A percentile compares a stretch with the other conserved stretches of the same genome.
Conservation (phyloP, 2,888 invertebrate genomes). For the Cheilosia grossa region DNA sequence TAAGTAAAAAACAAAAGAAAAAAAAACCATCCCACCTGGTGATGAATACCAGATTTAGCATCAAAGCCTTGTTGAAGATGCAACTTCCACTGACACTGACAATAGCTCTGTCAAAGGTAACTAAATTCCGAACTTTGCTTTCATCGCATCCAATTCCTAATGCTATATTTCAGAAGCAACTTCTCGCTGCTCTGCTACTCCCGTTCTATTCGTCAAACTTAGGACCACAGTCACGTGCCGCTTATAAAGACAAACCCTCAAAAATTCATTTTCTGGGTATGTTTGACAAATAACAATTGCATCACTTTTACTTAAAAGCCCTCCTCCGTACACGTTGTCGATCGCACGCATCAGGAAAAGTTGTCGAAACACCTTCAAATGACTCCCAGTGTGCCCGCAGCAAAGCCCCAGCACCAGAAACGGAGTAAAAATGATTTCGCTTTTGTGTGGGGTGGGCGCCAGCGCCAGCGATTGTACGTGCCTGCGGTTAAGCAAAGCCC, state of each 20-base stretch:
- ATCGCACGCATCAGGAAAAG: slow-evolving; percentile 9
- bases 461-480: slow-evolving; percentile 68
- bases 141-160: slow-evolving; percentile 52
- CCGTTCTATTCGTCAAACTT: slow-evolving; percentile 22
- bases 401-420: slow-evolving; percentile 3
- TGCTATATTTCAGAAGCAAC: background rate
- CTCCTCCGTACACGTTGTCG: background rate
- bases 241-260: slow-evolving; percentile 70
- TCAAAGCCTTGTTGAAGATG: slow-evolving; percentile 34
- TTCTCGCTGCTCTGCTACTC: slow-evolving; percentile 13
- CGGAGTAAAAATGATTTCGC: slow-evolving; percentile 8
- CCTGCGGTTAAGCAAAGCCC: slow-evolving; percentile 53
- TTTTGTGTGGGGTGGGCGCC: slow-evolving; percentile 39
- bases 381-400: slow-evolving; percentile 44
- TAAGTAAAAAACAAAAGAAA: background rate
- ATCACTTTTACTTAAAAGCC: slow-evolving; percentile 54
- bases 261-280: slow-evolving; percentile 70
- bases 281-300: slow-evolving; percentile 75
- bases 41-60: no score
- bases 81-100: slow-evolving; percentile 4
- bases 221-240: slow-evolving; percentile 68
- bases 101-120: no score
- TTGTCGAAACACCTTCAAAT: slow-evolving; percentile 63
- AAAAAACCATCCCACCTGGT: background rate
- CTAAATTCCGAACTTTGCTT: slow-evolving; percentile 1